Evolutionary conservation across 1,140 invertebrate species (phyloP), one percentile per base, ranked within the genome.

Genomic region (Neuroterus valhalla): DNA sequence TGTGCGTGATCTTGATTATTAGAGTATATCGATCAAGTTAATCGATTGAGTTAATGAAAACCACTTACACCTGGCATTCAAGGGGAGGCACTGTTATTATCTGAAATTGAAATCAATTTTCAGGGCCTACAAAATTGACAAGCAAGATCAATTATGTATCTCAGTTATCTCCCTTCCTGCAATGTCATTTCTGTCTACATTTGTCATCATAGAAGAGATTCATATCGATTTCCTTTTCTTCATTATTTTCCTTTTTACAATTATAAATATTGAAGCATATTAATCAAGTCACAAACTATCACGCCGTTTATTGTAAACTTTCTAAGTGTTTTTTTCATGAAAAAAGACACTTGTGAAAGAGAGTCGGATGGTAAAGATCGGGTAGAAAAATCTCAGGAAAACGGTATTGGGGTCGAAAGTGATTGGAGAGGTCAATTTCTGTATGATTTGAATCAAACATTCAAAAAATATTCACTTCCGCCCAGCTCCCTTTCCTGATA

Each of bases 401-500:
- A 48, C 19, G 21, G 17, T 8, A 45, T 70, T 46, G 14, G 45
- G 42, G 42, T 19, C 8, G 6, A n/a, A 43, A 38, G 4, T 50
- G 48, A 14, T 75, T 44, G 43, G 68, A 75, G 67, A 75, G 73
- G 73, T 75, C 73, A 75, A 43, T 50, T 75, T n/a, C n/a, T 75
- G 23, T 31, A 23, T 23, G 23, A 62, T 45, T n/a, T 23, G 67
- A 14, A 55, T 26, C 6, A 14, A 50, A 66, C 55, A 70, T 50
- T 17, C 12, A 67, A 50, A 26, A 43, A 70, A 52, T 8, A 21
- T 66, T 70, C 66, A n/a, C 26, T 15, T n/a, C 46, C 23, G 48
- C 66, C 17, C 23, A 12, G n/a, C 23, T 66, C 48, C 38, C 1
- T 14, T 11, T 48, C 50, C 43, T 11, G 45, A 55, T 42, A 55